Conservation (phyloP, 92 coral and sea anemone genomes). For the Umimayanthus chanpuru region DNA sequence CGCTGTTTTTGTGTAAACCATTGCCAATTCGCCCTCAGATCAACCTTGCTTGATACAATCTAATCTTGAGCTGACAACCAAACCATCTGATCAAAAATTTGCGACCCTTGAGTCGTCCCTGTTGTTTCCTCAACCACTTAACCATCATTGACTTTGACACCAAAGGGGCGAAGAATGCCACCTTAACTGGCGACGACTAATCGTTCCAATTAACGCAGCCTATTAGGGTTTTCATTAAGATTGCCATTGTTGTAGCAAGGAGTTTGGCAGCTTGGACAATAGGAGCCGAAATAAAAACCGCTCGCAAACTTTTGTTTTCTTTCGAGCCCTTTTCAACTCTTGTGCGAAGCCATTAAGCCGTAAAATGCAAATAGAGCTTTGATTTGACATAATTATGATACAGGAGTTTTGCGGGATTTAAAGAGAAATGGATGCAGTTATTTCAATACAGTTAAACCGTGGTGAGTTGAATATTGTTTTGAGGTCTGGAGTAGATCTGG, state of each 20-base stretch:
- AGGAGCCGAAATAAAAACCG: not conserved
- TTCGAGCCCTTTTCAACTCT: not conserved
- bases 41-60: not conserved
- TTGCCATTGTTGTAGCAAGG: not conserved
- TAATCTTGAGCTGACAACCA: not conserved
- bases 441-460: not conserved
- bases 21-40: not conserved
- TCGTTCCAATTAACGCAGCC: slow-evolving; percentile 6
- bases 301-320: slow-evolving; percentile 18
- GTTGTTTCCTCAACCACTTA: slow-evolving; percentile 15
- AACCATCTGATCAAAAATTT: not conserved
- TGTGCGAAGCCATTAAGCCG: not conserved
- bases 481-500: not conserved
- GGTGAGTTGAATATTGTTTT: slow-evolving; percentile 5
- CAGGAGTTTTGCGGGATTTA: not conserved
- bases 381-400: too few relatives aligned
- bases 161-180: not conserved
- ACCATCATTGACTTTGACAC: not conserved
- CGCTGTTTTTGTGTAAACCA: not conserved
- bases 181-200: not conserved
- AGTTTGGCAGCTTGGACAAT: slow-evolving; percentile 3
- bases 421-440: not conserved
- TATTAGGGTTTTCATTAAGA: not conserved
- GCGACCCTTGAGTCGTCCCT: not conserved
- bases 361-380: slow-evolving; percentile 10